Conservation (phyloP, 2,797 vertebrate genomes). For the Synanceia verrucosa region DNA sequence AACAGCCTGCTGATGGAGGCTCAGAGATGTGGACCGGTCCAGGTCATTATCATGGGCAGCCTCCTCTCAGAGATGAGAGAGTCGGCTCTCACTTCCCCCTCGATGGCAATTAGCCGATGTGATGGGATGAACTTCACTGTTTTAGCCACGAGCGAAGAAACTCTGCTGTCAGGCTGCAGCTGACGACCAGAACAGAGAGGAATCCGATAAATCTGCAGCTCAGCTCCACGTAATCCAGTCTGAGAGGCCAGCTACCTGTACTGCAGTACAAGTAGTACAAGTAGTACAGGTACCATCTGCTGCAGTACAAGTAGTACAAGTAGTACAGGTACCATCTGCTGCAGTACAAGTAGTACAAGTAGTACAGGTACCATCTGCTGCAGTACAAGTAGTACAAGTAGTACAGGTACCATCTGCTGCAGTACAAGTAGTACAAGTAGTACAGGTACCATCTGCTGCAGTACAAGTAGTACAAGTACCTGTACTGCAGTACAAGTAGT, state of each 20-base stretch:
- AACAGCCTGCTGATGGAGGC: conserved; percentile 20
- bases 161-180: conserved; percentile 65
- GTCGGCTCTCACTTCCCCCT: conserved; percentile 64
- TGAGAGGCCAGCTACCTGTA: too few species aligned
- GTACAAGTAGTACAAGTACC: too few species aligned
- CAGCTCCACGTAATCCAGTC: conserved; percentile 57
- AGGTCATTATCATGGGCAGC: conserved; percentile 65
- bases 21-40: conserved; percentile 13
- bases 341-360: too few species aligned
- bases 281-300: background rate
- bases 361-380: too few species aligned
- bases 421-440: too few species aligned
- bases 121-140: conserved; percentile 76
- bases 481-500: too few species aligned
- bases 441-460: too few species aligned
- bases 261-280: background rate
- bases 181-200: conserved; percentile 56
- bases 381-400: too few species aligned
- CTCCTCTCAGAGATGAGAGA: conserved; percentile 54
- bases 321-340: background rate
- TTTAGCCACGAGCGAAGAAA: conserved; percentile 74
- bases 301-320: conserved; percentile 14
- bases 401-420: too few species aligned
- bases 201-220: conserved; percentile 71
- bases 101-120: conserved; percentile 74